Conservation (phyloP, 30 jellyfish, hydroid and myxozoan species). For the Aurelia aurita complex sp. Pacific region DNA sequence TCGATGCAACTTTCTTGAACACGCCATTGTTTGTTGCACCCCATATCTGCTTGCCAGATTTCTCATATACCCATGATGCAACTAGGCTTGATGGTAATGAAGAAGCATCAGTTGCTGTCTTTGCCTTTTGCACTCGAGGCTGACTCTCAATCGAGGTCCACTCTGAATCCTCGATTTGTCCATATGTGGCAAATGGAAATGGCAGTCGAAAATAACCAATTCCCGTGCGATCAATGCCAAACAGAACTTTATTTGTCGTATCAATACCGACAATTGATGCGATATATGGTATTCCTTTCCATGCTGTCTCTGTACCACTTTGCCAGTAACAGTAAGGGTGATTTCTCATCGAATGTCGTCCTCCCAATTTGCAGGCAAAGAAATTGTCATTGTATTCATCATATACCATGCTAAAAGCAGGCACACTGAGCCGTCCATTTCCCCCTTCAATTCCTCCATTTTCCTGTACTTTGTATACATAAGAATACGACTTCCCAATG, state of each 20-base stretch:
- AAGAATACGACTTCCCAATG: background rate
- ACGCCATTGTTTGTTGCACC: constrained; percentile 35
- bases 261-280: constrained; percentile 23
- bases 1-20: background rate
- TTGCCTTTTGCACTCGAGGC: constrained; percentile 13
- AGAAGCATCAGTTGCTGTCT: background rate
- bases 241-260: constrained; percentile 9
- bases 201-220: background rate
- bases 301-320: background rate
- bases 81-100: constrained; percentile 16
- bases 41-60: constrained; percentile 10
- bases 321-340: background rate
- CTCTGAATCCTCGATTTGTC: constrained; percentile 12
- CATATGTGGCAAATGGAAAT: background rate
- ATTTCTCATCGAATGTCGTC: background rate
- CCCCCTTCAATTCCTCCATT: background rate
- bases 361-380: constrained; percentile 6
- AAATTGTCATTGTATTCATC: constrained; percentile 28
- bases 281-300: constrained; percentile 20
- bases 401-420: constrained; percentile 32
- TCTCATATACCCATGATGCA: background rate
- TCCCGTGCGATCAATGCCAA: constrained; percentile 9
- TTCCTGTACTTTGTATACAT: constrained; percentile 9
- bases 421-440: background rate
- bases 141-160: constrained; percentile 15